phyloP scores from a whole-genome alignment of 64 coral and sea anemone genomes.

The Pocillopora damicornis region DNA sequence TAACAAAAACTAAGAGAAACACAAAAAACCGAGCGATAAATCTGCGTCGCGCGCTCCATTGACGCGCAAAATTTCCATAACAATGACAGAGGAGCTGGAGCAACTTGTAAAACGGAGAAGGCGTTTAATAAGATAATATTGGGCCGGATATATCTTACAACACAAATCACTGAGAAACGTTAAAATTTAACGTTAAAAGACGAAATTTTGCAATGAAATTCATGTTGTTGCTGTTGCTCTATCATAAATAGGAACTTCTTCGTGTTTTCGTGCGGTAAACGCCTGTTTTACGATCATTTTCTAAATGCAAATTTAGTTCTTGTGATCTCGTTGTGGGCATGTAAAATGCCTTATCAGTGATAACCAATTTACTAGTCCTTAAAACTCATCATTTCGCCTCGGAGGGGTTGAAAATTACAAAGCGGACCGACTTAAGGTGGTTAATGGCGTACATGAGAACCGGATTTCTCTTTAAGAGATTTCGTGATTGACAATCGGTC shows the following conservation, averaged over 20 bases:
- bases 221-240: not conserved
- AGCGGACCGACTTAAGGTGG: not conserved
- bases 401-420: not conserved
- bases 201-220: not conserved
- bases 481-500: conserved; percentile 13
- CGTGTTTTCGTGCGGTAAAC: not conserved
- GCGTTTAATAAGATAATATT: conserved; percentile 23
- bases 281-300: not conserved
- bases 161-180: not conserved
- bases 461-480: not conserved
- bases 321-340: not conserved
- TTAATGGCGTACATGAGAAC: not conserved
- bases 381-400: conserved; percentile 25
- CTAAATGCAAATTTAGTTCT: not conserved
- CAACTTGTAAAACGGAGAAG: conserved; percentile 17
- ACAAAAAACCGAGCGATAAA: conserved; percentile 1
- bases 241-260: not conserved
- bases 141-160: conserved; percentile 8
- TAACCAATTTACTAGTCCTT: conserved; percentile 40
- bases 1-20: not conserved
- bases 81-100: not conserved
- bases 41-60: not conserved
- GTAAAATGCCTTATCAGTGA: conserved; percentile 32
- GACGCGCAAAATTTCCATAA: conserved; percentile 37
- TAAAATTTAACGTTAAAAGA: not conserved